phyloP scores from a whole-genome alignment of 2,113 vertebrate species.

The Tenebrosternarchus preto region DNA sequence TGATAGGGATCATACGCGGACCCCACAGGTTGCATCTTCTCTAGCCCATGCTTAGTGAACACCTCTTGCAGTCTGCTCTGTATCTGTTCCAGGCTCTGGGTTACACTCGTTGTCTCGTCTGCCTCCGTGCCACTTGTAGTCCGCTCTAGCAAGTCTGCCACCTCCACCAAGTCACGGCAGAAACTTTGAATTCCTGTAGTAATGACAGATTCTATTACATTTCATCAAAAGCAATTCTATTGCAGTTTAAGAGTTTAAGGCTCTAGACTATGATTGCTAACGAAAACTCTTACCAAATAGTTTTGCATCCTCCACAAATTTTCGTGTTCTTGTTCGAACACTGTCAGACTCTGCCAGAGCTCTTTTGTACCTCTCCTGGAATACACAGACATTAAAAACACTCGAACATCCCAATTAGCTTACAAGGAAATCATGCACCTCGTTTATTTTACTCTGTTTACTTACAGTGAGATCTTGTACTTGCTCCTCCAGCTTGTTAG shows the following conservation, averaged over 20 bases:
- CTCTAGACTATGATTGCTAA: too few relatives aligned
- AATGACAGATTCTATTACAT: not conserved
- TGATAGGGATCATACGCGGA: constrained; percentile 82
- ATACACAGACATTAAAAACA: constrained; percentile 1
- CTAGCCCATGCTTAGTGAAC: constrained; percentile 84
- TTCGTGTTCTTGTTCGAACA: constrained; percentile 80
- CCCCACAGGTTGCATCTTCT: constrained; percentile 83
- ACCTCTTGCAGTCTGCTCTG: constrained; percentile 80
- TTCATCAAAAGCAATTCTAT: too few relatives aligned
- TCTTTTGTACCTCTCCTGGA: constrained; percentile 77
- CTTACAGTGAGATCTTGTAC: constrained; percentile 79
- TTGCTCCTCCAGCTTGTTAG: constrained; percentile 80
- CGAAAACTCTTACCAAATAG: constrained; percentile 76
- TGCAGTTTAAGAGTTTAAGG: too few relatives aligned
- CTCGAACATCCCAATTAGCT: too few relatives aligned
- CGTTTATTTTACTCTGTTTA: not conserved
- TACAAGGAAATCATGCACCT: too few relatives aligned
- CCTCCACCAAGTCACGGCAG: constrained; percentile 85
- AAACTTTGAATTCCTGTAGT: constrained; percentile 84
- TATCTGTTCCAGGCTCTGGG: constrained; percentile 72
- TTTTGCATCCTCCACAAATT: constrained; percentile 88
- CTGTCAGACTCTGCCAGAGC: constrained; percentile 80
- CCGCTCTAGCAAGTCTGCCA: constrained; percentile 83
- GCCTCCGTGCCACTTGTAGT: constrained; percentile 62
- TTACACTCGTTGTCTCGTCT: constrained; percentile 58